Evolutionary conservation across 2,113 vertebrate genomes (phyloP).

Genomic region (Odocoileus hemionus): DNA sequence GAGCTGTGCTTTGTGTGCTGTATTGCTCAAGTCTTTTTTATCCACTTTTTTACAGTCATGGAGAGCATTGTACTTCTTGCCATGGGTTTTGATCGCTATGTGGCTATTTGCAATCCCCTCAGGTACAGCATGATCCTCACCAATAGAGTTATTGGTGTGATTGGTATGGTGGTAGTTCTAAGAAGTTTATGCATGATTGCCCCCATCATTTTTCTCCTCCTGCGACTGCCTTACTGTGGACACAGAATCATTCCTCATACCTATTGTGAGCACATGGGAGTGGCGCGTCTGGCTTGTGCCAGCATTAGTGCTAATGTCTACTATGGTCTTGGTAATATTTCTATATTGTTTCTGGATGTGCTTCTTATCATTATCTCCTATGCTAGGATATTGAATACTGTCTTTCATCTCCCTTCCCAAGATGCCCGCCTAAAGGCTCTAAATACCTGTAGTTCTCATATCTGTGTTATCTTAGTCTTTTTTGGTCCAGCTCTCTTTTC

Average conservation of each 20-base stretch:
- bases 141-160: accelerated
- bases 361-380: conserved; percentile 56
- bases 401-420: conserved; percentile 49
- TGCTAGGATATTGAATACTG: conserved; percentile 25
- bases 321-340: conserved; percentile 57
- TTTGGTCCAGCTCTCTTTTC: conserved; percentile 66
- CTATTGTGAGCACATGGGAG: conserved; percentile 63
- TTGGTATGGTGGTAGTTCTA: not conserved
- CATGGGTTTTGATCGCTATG: conserved; percentile 41
- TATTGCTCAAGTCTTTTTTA: conserved; percentile 69
- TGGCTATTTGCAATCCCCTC: conserved; percentile 64
- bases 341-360: conserved; percentile 51
- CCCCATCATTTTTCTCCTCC: conserved; percentile 21
- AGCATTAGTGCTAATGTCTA: conserved; percentile 50
- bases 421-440: conserved; percentile 53
- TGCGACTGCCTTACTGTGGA: conserved; percentile 41
- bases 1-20: conserved; percentile 56
- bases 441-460: conserved; percentile 63
- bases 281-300: conserved; percentile 42
- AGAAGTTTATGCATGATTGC: conserved; percentile 18
- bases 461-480: conserved; percentile 64
- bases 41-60: conserved; percentile 61
- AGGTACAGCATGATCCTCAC: not conserved
- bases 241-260: conserved; percentile 55
- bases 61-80: conserved; percentile 57